Evolutionary conservation across 2,888 invertebrate genomes (phyloP), one percentile per base, ranked within the genome.

Genomic region (Pristionchus exspectatus): DNA sequence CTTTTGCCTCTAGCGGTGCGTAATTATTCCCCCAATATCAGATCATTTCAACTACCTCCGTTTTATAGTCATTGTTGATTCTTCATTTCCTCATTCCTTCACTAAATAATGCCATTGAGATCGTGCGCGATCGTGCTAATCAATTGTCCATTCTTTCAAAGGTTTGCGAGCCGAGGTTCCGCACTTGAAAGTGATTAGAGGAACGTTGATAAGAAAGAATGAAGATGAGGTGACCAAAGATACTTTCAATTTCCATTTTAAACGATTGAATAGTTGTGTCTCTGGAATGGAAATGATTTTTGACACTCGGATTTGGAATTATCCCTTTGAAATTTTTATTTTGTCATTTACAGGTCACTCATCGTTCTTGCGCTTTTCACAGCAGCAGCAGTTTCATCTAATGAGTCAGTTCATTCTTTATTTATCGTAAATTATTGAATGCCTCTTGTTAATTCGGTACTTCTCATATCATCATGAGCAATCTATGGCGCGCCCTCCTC

Each of bases 401-500:
- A 54, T 16, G 81, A 81, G 81, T 81, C 2, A 54, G 81, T 50
- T 77, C 21, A 14, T 24, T 24, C 7, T 54, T 38, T 44, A 24
- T 44, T 44, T 0, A 81, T 50, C 38, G 27, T 81, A n/a, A n/a
- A 81, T 81, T 27, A 81, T 54, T 14, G 81, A 77, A 44, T 24
- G 7, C 16, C 9, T 7, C 24, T 33, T 33, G 44, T 50, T 12
- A 74, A 74, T 21, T 38, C 27, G n/a, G 81, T 50, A 27, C 4
- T 18, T 14, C n/a, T 1, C 50, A 0, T 81, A 81, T 81, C 81
- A 54, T 12, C 24, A n/a, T 18, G 0, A 2, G 16, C 50, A 14
- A 81, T 81, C 81, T 81, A 27, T 38, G 74, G 74, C 38, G 74
- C 74, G 33, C 74, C 30, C 38, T 74, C 21, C 9, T 33, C 74